Percentiles rank a stretch among this genome's conserved stretches.
These are phyloP conservation scores for Biston stratarius DNA, from an alignment of 2,888 invertebrate genomes.

Conservation along the genomic window DNA sequence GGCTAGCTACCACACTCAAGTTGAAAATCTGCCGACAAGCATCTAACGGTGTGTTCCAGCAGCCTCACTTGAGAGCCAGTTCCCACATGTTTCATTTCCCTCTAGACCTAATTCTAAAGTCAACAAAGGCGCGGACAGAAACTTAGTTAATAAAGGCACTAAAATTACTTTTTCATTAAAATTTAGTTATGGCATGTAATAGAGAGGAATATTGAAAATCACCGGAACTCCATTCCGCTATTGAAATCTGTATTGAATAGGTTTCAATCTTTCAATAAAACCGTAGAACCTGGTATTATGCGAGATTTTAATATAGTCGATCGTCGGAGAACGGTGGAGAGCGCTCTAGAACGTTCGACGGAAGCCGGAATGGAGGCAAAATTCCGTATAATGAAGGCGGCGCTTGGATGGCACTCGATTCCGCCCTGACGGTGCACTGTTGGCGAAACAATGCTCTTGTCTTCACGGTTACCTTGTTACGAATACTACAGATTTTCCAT, in stretches of 20 bases:
- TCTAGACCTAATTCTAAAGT: too few species aligned
- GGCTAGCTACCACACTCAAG: too few species aligned
- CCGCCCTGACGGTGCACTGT: slow-evolving; percentile 59
- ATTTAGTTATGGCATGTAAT: neutral
- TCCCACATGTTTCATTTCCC: too few species aligned
- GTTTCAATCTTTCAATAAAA: slow-evolving; percentile 28
- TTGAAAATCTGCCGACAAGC: too few species aligned
- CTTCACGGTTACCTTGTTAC: slow-evolving; percentile 27
- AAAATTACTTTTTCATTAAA: neutral
- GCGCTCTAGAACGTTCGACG: slow-evolving; percentile 41
- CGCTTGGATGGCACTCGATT: slow-evolving; percentile 65
- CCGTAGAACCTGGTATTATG: slow-evolving; percentile 17
- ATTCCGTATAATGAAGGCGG: slow-evolving; percentile 59
- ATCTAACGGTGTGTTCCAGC: too few species aligned
- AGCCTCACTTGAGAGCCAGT: too few species aligned
- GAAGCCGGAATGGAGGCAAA: slow-evolving; percentile 48
- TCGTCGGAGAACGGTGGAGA: slow-evolving; percentile 37
- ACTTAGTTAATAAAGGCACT: too few species aligned
- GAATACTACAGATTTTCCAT: slow-evolving; percentile 23
- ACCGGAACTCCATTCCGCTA: slow-evolving; percentile 25
- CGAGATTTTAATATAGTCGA: slow-evolving; percentile 38
- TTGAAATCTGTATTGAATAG: slow-evolving; percentile 29
- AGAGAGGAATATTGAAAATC: slow-evolving; percentile 7
- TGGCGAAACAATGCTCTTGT: slow-evolving; percentile 68
- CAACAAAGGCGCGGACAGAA: too few species aligned